phyloP scores from a whole-genome alignment of 1,140 invertebrate genomes.

The Trichoplusia ni region DNA sequence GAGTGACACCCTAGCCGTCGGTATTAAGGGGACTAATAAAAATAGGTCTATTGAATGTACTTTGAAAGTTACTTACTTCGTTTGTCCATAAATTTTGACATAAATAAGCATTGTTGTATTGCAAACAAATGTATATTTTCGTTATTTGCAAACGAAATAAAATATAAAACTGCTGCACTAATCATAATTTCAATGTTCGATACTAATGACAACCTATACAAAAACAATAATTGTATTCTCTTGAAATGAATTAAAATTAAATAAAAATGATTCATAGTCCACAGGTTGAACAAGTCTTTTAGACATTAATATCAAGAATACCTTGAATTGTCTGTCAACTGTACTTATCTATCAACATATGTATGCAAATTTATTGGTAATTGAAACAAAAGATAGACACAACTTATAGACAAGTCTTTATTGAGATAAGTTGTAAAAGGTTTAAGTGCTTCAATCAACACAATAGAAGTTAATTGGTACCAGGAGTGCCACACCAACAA shows the following conservation, averaged over 20 bases:
- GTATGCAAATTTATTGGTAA: conserved; percentile 6
- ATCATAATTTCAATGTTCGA: no score
- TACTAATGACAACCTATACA: no score
- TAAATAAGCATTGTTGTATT: no score
- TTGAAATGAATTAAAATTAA: no score
- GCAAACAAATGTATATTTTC: no score
- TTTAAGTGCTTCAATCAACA: conserved; percentile 16
- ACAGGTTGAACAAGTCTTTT: conserved; percentile 5
- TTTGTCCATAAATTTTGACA: no score
- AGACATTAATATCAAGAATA: conserved; percentile 1
- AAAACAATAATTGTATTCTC: no score
- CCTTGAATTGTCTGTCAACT: conserved; percentile 14
- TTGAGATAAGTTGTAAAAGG: conserved; percentile 4
- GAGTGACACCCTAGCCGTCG: conserved; percentile 30
- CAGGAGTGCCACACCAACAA: background rate
- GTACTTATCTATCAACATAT: conserved; percentile 14
- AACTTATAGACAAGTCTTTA: background rate
- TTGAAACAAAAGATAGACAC: background rate
- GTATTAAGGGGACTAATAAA: background rate
- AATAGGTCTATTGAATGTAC: no score
- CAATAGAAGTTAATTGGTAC: conserved; percentile 15
- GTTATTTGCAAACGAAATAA: no score
- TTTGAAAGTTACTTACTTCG: no score
- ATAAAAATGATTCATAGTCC: background rate
- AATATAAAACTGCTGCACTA: no score